Base-by-base conservation (phyloP, 2,113 vertebrate genomes). In the Elaphurus davidianus region DNA sequence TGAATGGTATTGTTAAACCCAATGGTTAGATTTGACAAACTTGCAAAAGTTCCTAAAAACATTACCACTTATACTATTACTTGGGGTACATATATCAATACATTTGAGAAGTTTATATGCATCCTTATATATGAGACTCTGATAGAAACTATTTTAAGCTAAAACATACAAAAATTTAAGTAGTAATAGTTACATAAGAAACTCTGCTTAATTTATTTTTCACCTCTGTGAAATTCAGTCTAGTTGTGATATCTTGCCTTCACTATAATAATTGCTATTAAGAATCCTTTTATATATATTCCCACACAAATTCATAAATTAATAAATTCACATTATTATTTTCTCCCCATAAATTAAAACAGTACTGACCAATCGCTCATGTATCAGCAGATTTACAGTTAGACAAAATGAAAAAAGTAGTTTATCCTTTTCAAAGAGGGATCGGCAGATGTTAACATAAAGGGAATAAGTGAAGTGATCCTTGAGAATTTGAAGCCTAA, bases 381-480 rank as follows among this genome's bases (percentile, higher is more conserved):
- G 98, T 91, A 99, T 99, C 76, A 99, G 98, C 81, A 99, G 99
- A 97, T 99, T 99, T 94, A 99, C 97, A 36, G 98, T 99, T 87
- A 99, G 99, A 98, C 99, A 99, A 96, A 99, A 99, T 96, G 99
- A 99, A 97, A 99, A 99, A 45, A 99, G 99, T 67, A 99, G 98
- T 95, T 99, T 99, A 98, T 99, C 99, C 98, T 99, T 99, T 98
- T 99, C 99, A 98, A 99, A 99, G 50, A 99, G 99, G 0, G 99
- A 99, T n/a, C 99, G 99, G 94, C 99, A 99, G 90, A 99, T 97
- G n/a, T 99, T 99, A 82, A 99, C 98, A 7, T 99, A 99, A 47
- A 99, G 99, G 0, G 99, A 99, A 85, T 99, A 99, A 16, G 99
- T 99, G 92, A 99, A 99, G 96, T 99, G 99, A 94, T 99, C 99